Evolutionary conservation across 2,113 vertebrate genomes (phyloP), one percentile per base, ranked within the genome.

Genomic region (Myrmecophaga tridactyla): DNA sequence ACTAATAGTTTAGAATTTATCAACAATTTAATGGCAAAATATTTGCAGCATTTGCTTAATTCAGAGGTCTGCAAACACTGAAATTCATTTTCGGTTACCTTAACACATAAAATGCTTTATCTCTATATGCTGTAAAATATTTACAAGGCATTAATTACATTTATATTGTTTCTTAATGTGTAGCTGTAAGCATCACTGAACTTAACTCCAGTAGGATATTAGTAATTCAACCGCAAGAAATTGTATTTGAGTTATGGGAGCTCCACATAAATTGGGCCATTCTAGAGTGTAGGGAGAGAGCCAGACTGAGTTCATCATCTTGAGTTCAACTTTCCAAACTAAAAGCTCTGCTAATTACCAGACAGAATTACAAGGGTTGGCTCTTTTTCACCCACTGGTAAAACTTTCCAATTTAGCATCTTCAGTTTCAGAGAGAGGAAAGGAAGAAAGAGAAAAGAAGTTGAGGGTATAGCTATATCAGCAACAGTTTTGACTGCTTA

Each of bases 401-500:
- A 95, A 70, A 83, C 12, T 60, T 53, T 72, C 81, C 72, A 75
- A 18, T 63, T 72, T 69, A 81, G 75, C 56, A 86, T 18, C 53
- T 83, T 86, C 14, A 53, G 58, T 86, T 93, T 73, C 7, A 41
- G 58, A 87, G 43, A 77, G 9, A 85, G 25, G 39, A 62, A 90
- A 95, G 70, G 29, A 34, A 95, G 39, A 81, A 63, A 73, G 3
- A 27, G 43, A n/a, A 56, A 94, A 65, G 29, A 94, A 82, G 23
- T 31, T 51, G 58, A 94, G 27, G 39, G 39, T 46, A 63, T 46
- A 63, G 21, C 46, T 60, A 31, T 25, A 15, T 13, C 27, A 58
- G 51, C 67, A 53, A 86, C 53, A 72, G 58, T 6, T 89, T 93
- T 93, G 75, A 89, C 78, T 86, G 62, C 70, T 78, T 75, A 84